phyloP scores from a whole-genome alignment of 2,888 invertebrate genomes.

The Adineta ricciae region DNA sequence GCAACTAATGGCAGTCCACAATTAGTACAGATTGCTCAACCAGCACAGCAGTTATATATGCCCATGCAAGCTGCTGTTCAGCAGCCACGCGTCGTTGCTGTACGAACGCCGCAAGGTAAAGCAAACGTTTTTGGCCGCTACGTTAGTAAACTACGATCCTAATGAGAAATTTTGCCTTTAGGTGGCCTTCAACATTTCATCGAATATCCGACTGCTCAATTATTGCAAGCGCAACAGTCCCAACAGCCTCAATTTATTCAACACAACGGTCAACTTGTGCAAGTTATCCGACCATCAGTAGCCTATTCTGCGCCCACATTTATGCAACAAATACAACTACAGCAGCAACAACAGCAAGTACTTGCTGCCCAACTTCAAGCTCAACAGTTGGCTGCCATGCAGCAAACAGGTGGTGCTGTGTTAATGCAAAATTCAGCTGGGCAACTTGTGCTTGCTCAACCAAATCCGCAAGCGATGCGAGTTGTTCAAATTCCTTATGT shows the following conservation, averaged over 20 bases:
- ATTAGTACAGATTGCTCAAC: not conserved
- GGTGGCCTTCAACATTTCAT: constrained; percentile 13
- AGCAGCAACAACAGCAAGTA: constrained; percentile 8
- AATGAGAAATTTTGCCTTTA: not conserved
- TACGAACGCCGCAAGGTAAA: constrained; percentile 8
- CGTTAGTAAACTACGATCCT: too few relatives aligned
- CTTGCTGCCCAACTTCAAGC: not conserved
- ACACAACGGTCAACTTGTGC: constrained; percentile 4
- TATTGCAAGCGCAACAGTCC: not conserved
- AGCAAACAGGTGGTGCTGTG: not conserved
- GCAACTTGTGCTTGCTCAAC: not conserved
- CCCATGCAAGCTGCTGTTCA: not conserved
- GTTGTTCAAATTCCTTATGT: constrained; percentile 21
- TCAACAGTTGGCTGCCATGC: constrained; percentile 8
- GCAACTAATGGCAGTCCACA: not conserved
- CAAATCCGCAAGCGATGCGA: not conserved
- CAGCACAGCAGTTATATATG: not conserved
- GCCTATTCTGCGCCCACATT: not conserved
- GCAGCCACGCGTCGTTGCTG: constrained; percentile 1
- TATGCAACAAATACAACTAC: constrained; percentile 8
- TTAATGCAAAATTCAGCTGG: constrained; percentile 8
- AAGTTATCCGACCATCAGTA: not conserved
- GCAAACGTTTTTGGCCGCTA: not conserved
- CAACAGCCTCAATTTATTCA: not conserved
- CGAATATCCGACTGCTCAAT: not conserved